Conservation (phyloP, 2,113 vertebrate species). For the Anoura caudifer region DNA sequence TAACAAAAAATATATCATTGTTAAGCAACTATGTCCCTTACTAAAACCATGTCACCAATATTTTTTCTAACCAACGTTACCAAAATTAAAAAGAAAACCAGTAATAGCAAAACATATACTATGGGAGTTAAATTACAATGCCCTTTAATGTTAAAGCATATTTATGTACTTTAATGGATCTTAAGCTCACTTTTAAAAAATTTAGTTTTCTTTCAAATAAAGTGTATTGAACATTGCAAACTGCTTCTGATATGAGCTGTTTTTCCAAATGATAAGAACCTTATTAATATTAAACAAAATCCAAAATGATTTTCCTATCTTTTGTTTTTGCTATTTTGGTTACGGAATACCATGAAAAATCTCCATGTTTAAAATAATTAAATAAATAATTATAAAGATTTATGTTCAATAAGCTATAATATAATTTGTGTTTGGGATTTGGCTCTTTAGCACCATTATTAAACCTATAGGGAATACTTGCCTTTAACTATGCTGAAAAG, state of each 20-base stretch:
- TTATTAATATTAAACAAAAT: background rate
- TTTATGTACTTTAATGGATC: background rate
- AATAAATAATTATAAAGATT: background rate
- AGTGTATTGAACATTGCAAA: background rate
- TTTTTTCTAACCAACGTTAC: background rate
- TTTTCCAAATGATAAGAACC: background rate
- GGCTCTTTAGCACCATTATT: background rate
- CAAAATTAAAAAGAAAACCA: slow-evolving; percentile 3
- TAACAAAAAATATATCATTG: background rate
- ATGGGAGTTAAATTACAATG: background rate
- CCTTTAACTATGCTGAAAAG: background rate
- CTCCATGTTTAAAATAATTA: background rate
- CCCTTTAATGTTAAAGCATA: background rate
- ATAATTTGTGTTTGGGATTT: background rate
- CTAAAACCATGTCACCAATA: background rate
- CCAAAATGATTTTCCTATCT: background rate
- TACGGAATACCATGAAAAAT: background rate
- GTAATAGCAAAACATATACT: background rate
- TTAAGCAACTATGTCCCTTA: background rate
- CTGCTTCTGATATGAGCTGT: background rate
- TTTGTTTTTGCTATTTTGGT: background rate
- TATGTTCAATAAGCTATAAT: background rate
- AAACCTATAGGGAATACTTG: background rate
- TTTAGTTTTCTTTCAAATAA: background rate
- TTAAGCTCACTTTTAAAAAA: background rate